Base-by-base conservation (phyloP, 2,888 invertebrate species). In the Leucoma salicis region DNA sequence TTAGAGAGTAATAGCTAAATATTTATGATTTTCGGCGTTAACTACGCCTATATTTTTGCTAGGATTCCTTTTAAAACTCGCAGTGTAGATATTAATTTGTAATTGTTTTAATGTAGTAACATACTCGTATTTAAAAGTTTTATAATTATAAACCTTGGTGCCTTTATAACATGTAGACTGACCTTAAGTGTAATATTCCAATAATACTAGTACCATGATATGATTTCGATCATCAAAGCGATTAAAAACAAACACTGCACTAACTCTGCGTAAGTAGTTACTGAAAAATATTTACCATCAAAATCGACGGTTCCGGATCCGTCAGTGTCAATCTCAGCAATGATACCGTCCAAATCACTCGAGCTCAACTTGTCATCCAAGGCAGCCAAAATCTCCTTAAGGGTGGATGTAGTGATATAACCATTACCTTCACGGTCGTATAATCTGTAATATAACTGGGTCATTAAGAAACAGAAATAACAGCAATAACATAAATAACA, bases 241-340 rank as follows among this genome's bases (percentile, higher is more conserved):
- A 57, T 45, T 42, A 33, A 49, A 16, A 44, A 5, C 27, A 21
- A 25, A 31, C 28, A 32, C 15, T 41, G 2, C 18, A 18, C 7
- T 14, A 2, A 21, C 35, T 43, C 27, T 29, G 28, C 29, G 8
- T 29, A 33, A 28, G 28, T 6, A 2, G n/a, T 3, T 15, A 38
- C 15, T 24, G 14, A 8, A 43, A n/a, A 38, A 48, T 53, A 57
- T 43, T 78, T 86, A 98, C 98, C 99, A 91, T 99, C 99, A 82
- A 99, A 99, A 87, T 99, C 99, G 58, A 99, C 99, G 57, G 99
- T 99, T 74, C 99, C 99, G 55, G 98, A 98, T 40, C 98, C 98
- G 84, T 99, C 99, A 49, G 98, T 97, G 88, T 99, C 99, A 70
- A 99, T 98, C 91, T 99, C 98, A 68, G 96, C 95, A 79, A 99